Base-by-base conservation (phyloP, 2,113 vertebrate species). In the Gavia stellata region DNA sequence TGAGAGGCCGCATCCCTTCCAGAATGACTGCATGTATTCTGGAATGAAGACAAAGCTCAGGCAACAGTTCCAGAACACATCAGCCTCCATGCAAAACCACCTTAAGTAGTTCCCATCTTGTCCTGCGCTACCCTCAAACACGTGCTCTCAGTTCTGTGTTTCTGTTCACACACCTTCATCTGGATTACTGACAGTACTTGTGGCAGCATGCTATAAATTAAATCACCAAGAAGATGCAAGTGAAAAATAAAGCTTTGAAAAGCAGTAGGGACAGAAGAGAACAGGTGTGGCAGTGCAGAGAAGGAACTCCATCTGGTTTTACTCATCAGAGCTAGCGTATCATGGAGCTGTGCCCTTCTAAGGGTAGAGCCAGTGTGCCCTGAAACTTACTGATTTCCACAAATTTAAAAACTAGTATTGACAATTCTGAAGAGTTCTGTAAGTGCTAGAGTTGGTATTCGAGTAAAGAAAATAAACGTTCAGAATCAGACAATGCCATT, bases 111-210 rank as follows among this genome's bases (percentile, higher is more conserved):
- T 49, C 62, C 34, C 53, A 17, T 9, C 70, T 19, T 33, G 26
- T 23, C 25, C 81, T 38, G 66, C 10, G 1, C 14, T 5, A 9
- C 28, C 52, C 24, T 21, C 26, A 28, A 56, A 53, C 52, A 13
- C 1, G 1, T 2, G 36, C 65, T 68, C 53, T 19, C 33, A 5
- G 33, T 28, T 44, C 44, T 0, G 1, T 12, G 7, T 5, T 44
- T 34, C 44, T 47, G 14, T 10, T 61, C 49, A 31, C 38, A 6
- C 36, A 11, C 28, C 24, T n/a, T 49, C 24, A 38, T 3, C 63
- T 15, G 68, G 6, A 12, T 12, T 34, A 26, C 5, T 7, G 23
- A 31, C 34, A 47, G 33, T 4, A 6, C 61, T 45, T 1, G 19
- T 3, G 38, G 65, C 83, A 65, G 36, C 31, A 5, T 7, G 16